Conservation (phyloP, 1,140 invertebrate species). For the Arion vulgaris region DNA sequence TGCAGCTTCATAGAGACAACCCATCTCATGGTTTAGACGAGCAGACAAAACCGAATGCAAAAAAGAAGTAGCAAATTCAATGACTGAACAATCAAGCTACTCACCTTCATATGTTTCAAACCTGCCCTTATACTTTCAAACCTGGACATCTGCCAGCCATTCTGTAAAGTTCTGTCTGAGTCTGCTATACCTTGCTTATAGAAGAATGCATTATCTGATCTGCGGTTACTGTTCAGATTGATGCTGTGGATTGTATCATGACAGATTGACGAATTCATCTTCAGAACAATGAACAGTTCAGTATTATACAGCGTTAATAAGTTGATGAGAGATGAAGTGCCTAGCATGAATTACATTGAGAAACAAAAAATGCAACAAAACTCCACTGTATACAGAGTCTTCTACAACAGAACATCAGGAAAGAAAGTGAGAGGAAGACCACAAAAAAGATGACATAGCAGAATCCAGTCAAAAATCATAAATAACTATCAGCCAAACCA, state of each 20-base stretch:
- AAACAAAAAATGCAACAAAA: too few species aligned
- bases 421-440: too few species aligned
- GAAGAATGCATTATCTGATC: slow-evolving; percentile 41
- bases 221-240: slow-evolving; percentile 31
- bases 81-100: too few species aligned
- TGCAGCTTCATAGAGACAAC: too few species aligned
- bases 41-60: too few species aligned
- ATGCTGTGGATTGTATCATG: slow-evolving; percentile 38
- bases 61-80: too few species aligned
- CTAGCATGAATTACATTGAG: background rate
- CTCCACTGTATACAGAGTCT: too few species aligned
- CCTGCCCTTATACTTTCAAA: slow-evolving; percentile 37
- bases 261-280: background rate
- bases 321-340: background rate
- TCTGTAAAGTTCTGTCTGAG: slow-evolving; percentile 34
- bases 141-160: slow-evolving; percentile 48
- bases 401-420: too few species aligned
- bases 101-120: slow-evolving; percentile 29
- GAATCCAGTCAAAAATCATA: too few species aligned
- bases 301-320: background rate
- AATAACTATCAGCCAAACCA: too few species aligned
- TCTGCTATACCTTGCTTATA: slow-evolving; percentile 45
- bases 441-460: too few species aligned
- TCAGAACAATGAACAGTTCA: background rate
- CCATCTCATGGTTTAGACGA: too few species aligned